Conservation (phyloP, 2,113 vertebrate genomes). For the Campylorhamphus procurvoides region DNA sequence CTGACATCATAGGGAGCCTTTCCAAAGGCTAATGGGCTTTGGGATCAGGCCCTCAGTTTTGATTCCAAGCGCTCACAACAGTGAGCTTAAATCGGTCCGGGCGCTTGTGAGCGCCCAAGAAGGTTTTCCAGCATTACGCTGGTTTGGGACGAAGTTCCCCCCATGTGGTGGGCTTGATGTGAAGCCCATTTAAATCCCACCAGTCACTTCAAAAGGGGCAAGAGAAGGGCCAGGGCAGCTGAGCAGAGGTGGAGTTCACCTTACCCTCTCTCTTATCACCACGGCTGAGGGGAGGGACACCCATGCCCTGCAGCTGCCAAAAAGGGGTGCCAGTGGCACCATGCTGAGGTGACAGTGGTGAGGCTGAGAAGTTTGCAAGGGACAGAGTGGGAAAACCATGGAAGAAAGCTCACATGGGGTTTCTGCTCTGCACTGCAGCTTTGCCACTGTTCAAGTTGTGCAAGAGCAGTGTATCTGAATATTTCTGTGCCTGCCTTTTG, state of each 20-base stretch:
- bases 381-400: not conserved
- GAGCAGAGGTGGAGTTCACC: not conserved
- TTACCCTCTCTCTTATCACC: not conserved
- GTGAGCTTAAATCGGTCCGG: not conserved
- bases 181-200: constrained; percentile 7
- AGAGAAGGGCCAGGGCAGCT: not conserved
- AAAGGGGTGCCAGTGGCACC: not conserved
- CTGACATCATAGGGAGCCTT: constrained; percentile 61
- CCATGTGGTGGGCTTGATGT: not conserved
- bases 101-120: accelerated
- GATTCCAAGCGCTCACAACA: constrained; percentile 12
- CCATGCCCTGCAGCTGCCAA: not conserved
- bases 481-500: not conserved
- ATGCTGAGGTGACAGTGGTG: accelerated
- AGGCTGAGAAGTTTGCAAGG: not conserved
- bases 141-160: not conserved
- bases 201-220: not conserved
- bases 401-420: not conserved
- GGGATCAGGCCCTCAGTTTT: constrained; percentile 20
- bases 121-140: constrained; percentile 15
- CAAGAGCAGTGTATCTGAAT: not conserved
- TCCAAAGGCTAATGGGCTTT: constrained; percentile 63
- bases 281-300: not conserved
- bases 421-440: not conserved
- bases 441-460: not conserved